Evolutionary conservation across 2,888 invertebrate genomes (phyloP), one percentile per base, ranked within the genome.

Genomic region (Idaea straminata): DNA sequence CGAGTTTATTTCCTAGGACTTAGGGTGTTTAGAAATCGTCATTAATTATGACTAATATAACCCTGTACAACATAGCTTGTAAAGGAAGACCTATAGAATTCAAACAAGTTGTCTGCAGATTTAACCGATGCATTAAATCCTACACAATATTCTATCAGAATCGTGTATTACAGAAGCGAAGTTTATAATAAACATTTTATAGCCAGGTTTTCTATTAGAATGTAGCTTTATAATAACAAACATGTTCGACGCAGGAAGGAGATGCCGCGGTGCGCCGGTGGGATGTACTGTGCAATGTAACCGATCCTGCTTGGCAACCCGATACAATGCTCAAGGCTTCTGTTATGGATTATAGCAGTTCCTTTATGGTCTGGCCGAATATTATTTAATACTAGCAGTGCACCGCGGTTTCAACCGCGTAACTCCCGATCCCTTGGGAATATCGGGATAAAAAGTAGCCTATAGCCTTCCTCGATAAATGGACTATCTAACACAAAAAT

Each of bases 181-280:
- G 59, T 59, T 59, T 25, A 59, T 59, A 59, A 59, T 59, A 25
- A 25, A 59, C 25, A 15, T 59, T 59, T 25, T 59, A 25, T 59
- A 59, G 25, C 7, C 47, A 13, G 47, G 47, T 47, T 47, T 47
- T 47, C 13, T 47, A 47, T 47, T 47, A 47, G 13, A 47, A 47
- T 47, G 7, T 6, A 47, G 47, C 10, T 47, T 25, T 47, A 47
- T 10, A 47, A 47, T 47, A 47, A 47, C 13, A 47, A 47, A 47
- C 47, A 47, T 47, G 47, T 47, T 47, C 47, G 47, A 47, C 47
- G 47, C 47, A 47, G 47, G 47, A 47, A 47, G 47, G 47, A 47
- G 47, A 47, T 47, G 47, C 47, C 47, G 47, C 47, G 47, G 36
- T 36, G 36, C 13, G 47, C 7, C 13, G 10, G 15, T 5, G 57